A percentile compares a stretch with the other conserved stretches of the same genome.
Conservation (phyloP, 2,888 invertebrate genomes). For the Ectobius pallidus region DNA sequence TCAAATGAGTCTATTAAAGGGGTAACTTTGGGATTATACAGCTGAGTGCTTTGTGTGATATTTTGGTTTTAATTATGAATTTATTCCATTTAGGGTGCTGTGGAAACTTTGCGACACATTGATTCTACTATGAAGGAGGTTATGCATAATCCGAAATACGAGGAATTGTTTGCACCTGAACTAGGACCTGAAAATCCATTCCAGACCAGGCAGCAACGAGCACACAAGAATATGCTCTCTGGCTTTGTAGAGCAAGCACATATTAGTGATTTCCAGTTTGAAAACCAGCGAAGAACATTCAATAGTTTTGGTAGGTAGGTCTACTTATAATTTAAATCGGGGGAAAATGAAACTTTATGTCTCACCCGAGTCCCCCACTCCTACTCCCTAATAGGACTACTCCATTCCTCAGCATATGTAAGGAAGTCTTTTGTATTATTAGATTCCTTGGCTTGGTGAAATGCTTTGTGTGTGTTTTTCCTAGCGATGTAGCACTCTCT, state of each 20-base stretch:
- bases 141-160: constrained; percentile 89
- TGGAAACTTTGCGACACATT: constrained; percentile 72
- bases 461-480: no score
- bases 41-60: neutral
- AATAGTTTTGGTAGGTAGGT: constrained; percentile 75
- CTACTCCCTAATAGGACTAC: no score
- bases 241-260: constrained; percentile 96
- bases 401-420: no score
- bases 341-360: no score
- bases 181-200: constrained; percentile 94
- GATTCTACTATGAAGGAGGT: constrained; percentile 84
- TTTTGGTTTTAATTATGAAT: neutral
- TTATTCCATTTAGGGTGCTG: constrained; percentile 64
- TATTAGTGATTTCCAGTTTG: constrained; percentile 96
- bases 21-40: no score
- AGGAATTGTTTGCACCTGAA: constrained; percentile 91
- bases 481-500: no score
- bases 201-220: constrained; percentile 86
- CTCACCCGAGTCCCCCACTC: no score
- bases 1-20: no score
- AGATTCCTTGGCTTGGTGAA: no score
- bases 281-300: constrained; percentile 93
- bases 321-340: no score
- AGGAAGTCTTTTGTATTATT: no score
- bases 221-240: constrained; percentile 87